Evolutionary conservation across 2,797 vertebrate genomes (phyloP).

Genomic region (Onychomys arenicola): DNA sequence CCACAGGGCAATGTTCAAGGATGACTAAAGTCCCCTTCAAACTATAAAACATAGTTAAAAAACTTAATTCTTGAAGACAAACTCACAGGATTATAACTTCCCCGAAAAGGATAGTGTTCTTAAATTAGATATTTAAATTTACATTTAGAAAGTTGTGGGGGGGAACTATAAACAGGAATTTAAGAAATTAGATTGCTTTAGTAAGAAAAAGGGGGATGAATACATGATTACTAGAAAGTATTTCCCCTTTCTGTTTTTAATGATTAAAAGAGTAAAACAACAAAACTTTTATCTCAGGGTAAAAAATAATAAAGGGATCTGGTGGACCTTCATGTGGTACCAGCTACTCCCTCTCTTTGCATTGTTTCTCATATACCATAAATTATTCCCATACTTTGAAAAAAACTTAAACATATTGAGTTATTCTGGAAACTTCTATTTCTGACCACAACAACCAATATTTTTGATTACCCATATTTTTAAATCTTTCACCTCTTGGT

Average conservation of each 20-base stretch:
- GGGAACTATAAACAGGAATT: neutral
- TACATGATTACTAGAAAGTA: slow-evolving; percentile 1
- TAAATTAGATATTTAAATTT: slow-evolving; percentile 3
- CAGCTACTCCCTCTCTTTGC: neutral
- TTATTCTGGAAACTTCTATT: slow-evolving; percentile 32
- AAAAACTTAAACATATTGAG: slow-evolving; percentile 49
- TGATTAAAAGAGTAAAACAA: neutral
- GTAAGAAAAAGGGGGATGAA: neutral
- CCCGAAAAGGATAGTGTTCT: neutral
- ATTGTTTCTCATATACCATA: neutral
- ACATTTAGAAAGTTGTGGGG: neutral
- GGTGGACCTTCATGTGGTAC: neutral
- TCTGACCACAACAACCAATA: slow-evolving; percentile 44
- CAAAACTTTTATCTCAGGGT: neutral
- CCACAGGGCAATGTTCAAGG: neutral
- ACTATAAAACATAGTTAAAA: slow-evolving; percentile 18
- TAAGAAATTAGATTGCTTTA: slow-evolving; percentile 28
- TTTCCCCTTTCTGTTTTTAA: neutral
- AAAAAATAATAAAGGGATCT: neutral
- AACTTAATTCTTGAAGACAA: slow-evolving; percentile 7
- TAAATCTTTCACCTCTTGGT: slow-evolving; percentile 49
- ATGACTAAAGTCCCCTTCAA: neutral
- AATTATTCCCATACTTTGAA: slow-evolving; percentile 58
- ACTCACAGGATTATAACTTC: neutral
- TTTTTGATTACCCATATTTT: neutral